phyloP scores from a whole-genome alignment of 92 coral and sea anemone species.

The Micromussa lordhowensis region DNA sequence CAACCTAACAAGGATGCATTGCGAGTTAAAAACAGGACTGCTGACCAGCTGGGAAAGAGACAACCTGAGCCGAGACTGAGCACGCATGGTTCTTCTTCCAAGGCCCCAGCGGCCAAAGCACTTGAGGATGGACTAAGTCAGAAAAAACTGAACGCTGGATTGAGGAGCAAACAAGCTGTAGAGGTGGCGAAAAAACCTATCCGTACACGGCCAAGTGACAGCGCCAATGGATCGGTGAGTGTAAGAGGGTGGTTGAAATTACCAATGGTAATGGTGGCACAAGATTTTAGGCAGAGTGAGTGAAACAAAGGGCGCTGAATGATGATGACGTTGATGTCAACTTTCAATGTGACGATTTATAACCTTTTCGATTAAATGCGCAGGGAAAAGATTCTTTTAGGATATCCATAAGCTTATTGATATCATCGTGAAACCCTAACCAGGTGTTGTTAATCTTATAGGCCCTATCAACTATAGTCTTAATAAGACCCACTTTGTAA shows the following conservation, averaged over 20 bases:
- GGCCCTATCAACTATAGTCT: too few relatives aligned
- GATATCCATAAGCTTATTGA: too few relatives aligned
- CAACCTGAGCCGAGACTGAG: not conserved
- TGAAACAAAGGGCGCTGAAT: not conserved
- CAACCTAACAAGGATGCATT: not conserved
- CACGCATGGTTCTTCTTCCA: not conserved
- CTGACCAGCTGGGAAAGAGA: not conserved
- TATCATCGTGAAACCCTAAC: too few relatives aligned
- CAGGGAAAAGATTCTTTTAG: too few relatives aligned
- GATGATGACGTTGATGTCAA: not conserved
- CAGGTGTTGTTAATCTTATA: too few relatives aligned
- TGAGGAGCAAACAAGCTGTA: not conserved
- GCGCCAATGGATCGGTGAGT: conserved; percentile 4
- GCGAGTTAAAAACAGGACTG: conserved; percentile 11
- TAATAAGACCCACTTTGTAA: too few relatives aligned
- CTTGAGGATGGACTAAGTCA: not conserved
- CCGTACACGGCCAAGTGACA: not conserved
- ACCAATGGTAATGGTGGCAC: too few relatives aligned
- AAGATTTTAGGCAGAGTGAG: not conserved
- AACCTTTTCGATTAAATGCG: too few relatives aligned
- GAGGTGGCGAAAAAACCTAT: not conserved
- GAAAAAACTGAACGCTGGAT: conserved; percentile 2
- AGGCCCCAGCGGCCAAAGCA: conserved; percentile 10
- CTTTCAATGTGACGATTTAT: too few relatives aligned
- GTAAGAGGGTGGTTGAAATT: not conserved